These are phyloP conservation scores for Gambusia affinis DNA, from an alignment of 2,113 vertebrate genomes.

Conservation along the genomic window DNA sequence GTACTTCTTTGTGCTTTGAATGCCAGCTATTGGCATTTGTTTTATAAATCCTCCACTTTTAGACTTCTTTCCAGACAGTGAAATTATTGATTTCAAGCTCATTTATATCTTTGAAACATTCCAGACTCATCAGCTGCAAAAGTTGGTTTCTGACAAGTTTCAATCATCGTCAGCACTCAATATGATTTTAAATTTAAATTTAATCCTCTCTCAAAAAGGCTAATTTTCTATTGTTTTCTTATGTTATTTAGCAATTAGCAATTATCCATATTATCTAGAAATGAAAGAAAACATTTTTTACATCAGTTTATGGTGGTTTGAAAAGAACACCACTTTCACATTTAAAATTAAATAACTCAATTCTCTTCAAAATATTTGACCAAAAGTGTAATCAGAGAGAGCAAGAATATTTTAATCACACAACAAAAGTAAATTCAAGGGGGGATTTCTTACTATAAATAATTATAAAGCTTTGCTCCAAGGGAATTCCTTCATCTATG, in stretches of 20 bases:
- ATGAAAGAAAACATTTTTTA: background rate
- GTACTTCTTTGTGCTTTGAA: background rate
- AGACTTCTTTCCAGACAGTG: too few species aligned
- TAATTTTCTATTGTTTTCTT: background rate
- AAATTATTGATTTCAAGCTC: too few species aligned
- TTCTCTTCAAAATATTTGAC: background rate
- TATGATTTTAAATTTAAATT: background rate
- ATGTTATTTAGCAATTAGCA: background rate
- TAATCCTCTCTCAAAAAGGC: too few species aligned
- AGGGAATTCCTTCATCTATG: background rate
- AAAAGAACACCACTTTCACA: background rate
- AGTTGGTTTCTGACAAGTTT: too few species aligned
- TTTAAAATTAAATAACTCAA: background rate
- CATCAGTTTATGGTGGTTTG: background rate
- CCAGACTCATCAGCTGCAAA: too few species aligned
- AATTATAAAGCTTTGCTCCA: background rate
- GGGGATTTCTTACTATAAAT: background rate
- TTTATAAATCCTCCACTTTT: background rate
- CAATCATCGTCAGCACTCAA: background rate
- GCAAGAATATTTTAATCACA: background rate
- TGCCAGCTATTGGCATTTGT: background rate
- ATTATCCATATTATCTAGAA: background rate
- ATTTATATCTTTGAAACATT: too few species aligned
- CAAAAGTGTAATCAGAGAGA: background rate
- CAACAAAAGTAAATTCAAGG: background rate